These are phyloP conservation scores for Tragelaphus eurycerus DNA, from an alignment of 2,797 vertebrate species.

Conservation along the genomic window DNA sequence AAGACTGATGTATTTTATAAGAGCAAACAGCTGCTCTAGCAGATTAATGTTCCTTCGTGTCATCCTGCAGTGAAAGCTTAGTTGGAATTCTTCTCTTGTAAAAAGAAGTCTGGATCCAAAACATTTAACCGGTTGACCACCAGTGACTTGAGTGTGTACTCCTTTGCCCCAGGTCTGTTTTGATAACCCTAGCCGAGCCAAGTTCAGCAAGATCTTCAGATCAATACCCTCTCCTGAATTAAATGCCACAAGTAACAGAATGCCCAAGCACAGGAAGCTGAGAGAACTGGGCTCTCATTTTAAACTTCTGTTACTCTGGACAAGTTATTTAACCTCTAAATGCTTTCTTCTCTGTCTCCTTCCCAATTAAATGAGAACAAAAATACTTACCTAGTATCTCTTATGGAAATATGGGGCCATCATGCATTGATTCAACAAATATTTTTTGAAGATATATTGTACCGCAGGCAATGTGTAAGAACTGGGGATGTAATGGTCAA, in stretches of 20 bases:
- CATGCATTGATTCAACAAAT: background rate
- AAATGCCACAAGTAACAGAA: background rate
- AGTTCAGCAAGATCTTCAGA: background rate
- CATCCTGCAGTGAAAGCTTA: slow-evolving; percentile 54
- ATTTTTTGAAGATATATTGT: background rate
- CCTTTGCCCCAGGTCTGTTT: background rate
- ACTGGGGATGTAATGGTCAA: background rate
- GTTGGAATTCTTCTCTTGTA: slow-evolving; percentile 50
- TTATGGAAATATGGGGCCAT: background rate
- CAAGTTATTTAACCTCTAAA: background rate
- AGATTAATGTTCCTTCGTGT: slow-evolving; percentile 59
- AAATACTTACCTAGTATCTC: background rate
- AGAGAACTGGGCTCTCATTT: background rate
- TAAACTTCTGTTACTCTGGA: slow-evolving; percentile 2
- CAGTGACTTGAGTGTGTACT: background rate
- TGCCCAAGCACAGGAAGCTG: background rate
- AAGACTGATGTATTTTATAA: slow-evolving; percentile 61
- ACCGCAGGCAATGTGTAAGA: background rate
- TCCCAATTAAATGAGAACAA: background rate
- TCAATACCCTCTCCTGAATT: background rate
- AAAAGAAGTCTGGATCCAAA: slow-evolving; percentile 41
- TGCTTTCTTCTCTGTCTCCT: background rate
- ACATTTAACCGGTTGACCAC: slow-evolving; percentile 39
- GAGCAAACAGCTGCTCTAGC: slow-evolving; percentile 67
- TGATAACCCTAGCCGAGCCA: background rate